Conservation (phyloP, 2,797 vertebrate genomes). For the Natrix natrix region DNA sequence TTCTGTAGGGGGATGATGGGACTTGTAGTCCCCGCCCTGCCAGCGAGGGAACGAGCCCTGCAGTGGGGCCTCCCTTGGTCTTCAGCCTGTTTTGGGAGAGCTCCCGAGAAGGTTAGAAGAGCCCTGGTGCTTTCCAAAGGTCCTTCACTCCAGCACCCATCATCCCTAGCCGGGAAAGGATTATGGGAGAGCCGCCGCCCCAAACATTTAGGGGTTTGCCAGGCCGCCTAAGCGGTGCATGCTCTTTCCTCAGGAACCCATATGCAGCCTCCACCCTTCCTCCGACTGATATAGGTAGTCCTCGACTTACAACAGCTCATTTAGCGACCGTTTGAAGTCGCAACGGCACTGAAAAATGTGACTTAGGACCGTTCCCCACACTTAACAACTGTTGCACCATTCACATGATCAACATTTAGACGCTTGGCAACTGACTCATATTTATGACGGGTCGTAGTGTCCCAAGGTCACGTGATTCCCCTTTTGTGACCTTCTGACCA, state of each 20-base stretch:
- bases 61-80: not conserved
- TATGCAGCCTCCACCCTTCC: not conserved
- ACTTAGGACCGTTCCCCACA: not conserved
- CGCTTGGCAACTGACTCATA: not conserved
- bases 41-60: no score
- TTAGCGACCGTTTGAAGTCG: not conserved
- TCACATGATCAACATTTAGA: not conserved
- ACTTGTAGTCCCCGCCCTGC: not conserved
- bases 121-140: not conserved
- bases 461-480: not conserved
- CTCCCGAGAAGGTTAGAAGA: not conserved
- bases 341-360: not conserved
- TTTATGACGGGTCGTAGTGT: not conserved
- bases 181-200: not conserved
- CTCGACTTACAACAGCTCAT: not conserved
- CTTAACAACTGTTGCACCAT: not conserved
- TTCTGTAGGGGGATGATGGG: not conserved
- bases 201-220: not conserved
- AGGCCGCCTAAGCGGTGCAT: not conserved
- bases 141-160: not conserved
- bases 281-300: not conserved
- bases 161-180: not conserved
- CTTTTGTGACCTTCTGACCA: not conserved
- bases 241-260: not conserved
- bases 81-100: not conserved